Evolutionary conservation across 2,888 invertebrate species (phyloP).

Genomic region (Agonopterix alstromeriana): DNA sequence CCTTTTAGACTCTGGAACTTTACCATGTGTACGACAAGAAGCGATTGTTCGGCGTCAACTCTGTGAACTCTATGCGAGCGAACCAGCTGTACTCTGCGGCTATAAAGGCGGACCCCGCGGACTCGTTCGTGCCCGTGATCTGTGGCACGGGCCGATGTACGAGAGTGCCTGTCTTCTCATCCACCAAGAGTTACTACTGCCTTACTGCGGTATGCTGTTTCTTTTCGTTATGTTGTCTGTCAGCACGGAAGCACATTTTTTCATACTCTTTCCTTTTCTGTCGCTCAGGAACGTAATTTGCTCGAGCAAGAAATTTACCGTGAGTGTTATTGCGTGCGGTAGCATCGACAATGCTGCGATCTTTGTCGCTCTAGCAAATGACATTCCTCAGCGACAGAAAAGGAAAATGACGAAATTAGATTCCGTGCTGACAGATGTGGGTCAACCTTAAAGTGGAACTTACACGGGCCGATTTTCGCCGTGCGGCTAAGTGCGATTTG

Average conservation of each 20-base stretch:
- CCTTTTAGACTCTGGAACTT: slow-evolving; percentile 41
- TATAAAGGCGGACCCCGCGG: slow-evolving; percentile 39
- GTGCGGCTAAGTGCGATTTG: too few species aligned
- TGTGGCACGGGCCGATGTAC: slow-evolving; percentile 57
- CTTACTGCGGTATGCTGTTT: slow-evolving; percentile 36
- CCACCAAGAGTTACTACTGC: slow-evolving; percentile 35
- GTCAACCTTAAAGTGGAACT: neutral
- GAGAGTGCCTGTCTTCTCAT: slow-evolving; percentile 59
- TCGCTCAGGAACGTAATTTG: too few species aligned
- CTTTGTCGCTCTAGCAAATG: neutral
- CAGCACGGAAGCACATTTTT: too few species aligned
- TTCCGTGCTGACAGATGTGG: too few species aligned
- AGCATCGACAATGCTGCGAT: neutral
- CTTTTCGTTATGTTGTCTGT: neutral
- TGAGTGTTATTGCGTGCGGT: neutral
- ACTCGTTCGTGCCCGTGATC: slow-evolving; percentile 39
- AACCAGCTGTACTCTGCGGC: slow-evolving; percentile 56
- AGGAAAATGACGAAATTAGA: too few species aligned
- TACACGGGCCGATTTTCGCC: too few species aligned
- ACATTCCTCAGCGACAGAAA: too few species aligned
- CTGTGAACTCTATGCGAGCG: slow-evolving; percentile 61
- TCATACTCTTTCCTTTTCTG: too few species aligned
- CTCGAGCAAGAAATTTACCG: too few species aligned
- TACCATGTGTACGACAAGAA: slow-evolving; percentile 42
- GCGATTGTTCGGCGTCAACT: slow-evolving; percentile 54